phyloP scores from a whole-genome alignment of 2,888 invertebrate species.

The Lutraria lutraria region DNA sequence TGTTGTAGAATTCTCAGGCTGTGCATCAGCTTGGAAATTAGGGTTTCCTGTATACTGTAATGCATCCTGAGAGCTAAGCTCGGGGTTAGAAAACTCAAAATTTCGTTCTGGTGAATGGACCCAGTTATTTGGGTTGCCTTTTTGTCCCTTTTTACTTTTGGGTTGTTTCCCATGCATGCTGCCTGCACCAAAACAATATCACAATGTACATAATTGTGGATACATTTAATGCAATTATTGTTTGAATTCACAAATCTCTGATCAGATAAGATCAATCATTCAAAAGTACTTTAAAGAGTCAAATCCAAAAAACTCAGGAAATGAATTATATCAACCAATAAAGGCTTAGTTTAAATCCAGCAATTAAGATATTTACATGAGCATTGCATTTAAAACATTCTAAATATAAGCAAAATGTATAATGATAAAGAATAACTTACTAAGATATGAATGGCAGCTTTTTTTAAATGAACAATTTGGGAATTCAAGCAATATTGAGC shows the following conservation, averaged over 20 bases:
- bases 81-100: conserved; percentile 62
- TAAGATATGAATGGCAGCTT: too few species aligned
- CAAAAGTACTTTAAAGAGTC: not conserved
- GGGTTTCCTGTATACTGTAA: conserved; percentile 14
- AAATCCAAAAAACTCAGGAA: not conserved
- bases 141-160: conserved; percentile 60
- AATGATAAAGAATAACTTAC: too few species aligned
- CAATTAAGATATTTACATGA: too few species aligned
- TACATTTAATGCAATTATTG: not conserved
- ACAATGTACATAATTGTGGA: not conserved
- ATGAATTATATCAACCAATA: too few species aligned
- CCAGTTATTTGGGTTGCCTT: conserved; percentile 61
- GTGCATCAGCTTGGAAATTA: conserved; percentile 35
- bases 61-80: conserved; percentile 38
- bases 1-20: conserved; percentile 35
- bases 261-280: not conserved
- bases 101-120: conserved; percentile 69
- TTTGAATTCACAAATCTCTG: not conserved
- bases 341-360: too few species aligned
- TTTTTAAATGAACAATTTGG: not conserved
- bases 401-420: too few species aligned
- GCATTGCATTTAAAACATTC: too few species aligned
- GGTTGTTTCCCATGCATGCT: conserved; percentile 33
- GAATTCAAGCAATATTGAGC: not conserved
- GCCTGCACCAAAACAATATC: conserved; percentile 47